Conservation (phyloP, 2,888 invertebrate genomes). For the Drymonia ruficornis region DNA sequence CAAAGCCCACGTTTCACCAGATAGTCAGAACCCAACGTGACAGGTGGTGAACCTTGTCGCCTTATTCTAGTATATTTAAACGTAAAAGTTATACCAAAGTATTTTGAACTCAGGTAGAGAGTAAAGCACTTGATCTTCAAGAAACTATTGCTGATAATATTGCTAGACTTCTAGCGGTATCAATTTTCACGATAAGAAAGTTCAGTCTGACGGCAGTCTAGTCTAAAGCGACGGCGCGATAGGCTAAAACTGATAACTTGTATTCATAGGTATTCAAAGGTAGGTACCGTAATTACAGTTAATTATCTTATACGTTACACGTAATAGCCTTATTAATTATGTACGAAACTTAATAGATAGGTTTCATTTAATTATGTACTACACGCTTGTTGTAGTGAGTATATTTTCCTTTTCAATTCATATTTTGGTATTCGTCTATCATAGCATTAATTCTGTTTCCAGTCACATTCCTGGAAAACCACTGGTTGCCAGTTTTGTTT, state of each 20-base stretch:
- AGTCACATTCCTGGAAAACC: background rate
- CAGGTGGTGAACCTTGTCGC: too few species aligned
- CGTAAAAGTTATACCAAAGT: too few species aligned
- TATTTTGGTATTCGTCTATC: background rate
- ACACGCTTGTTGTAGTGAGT: too few species aligned
- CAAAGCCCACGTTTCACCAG: too few species aligned
- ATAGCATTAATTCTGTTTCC: background rate
- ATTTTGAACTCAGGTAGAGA: too few species aligned
- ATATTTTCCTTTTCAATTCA: too few species aligned
- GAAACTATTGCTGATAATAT: background rate
- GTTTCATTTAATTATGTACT: too few species aligned
- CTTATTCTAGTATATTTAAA: background rate
- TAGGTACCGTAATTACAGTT: background rate
- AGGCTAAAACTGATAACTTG: background rate
- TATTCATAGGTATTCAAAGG: background rate
- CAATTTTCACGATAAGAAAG: slow-evolving; percentile 18
- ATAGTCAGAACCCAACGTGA: too few species aligned
- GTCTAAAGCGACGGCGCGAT: slow-evolving; percentile 6
- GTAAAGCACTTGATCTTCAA: background rate
- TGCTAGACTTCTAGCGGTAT: background rate
- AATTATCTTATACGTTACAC: too few species aligned
- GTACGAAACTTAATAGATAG: too few species aligned
- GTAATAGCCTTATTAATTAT: too few species aligned
- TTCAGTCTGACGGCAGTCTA: slow-evolving; percentile 13
- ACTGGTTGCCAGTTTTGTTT: background rate